These are phyloP conservation scores for Sarcophaga peregrina DNA, from an alignment of 1,140 invertebrate species.

Conservation along the genomic window DNA sequence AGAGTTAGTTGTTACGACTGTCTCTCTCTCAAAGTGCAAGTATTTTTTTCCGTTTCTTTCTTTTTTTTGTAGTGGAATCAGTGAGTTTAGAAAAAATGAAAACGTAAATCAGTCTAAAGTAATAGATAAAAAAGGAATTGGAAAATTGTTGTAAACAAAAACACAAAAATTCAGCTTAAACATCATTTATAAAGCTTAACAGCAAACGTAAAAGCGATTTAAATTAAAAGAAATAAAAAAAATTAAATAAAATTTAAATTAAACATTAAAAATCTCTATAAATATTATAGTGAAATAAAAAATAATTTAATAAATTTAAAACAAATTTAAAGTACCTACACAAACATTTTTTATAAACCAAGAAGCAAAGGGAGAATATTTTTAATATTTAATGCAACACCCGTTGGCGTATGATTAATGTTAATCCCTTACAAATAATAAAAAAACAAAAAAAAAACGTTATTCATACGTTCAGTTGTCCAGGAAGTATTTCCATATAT, in stretches of 20 bases:
- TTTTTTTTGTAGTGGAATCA: no score
- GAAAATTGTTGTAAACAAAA: neutral
- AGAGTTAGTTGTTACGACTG: no score
- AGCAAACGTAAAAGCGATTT: neutral
- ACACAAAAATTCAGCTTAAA: no score
- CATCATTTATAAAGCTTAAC: conserved; percentile 13
- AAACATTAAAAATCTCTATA: no score
- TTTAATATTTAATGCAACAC: neutral
- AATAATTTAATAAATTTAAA: conserved; percentile 11
- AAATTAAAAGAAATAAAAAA: neutral
- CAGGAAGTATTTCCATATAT: no score
- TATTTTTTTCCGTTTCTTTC: no score
- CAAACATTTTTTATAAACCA: no score
- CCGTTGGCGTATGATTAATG: conserved; percentile 14
- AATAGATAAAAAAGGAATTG: neutral
- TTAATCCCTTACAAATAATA: no score
- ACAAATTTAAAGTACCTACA: neutral
- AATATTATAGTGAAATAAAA: no score
- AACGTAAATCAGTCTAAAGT: neutral
- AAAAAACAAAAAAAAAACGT: no score
- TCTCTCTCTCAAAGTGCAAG: neutral
- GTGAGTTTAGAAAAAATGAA: neutral
- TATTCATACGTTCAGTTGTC: no score
- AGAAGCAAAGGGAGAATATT: no score
- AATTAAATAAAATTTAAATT: neutral